Base-by-base conservation (phyloP, 1,140 invertebrate genomes). In the Delia radicum region DNA sequence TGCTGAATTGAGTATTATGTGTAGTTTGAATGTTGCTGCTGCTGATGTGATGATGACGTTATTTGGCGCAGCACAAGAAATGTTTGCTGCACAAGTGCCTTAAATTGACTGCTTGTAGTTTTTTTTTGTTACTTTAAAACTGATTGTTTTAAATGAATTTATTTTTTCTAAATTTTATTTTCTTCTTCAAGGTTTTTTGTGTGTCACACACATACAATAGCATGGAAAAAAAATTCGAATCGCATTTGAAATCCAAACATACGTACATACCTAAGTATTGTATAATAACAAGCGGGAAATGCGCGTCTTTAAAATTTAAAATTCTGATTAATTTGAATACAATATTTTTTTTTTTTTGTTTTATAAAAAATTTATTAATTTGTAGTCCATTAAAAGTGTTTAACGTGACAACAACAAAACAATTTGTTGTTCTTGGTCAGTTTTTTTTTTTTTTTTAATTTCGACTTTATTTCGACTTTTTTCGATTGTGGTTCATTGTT, bases 101-200 rank as follows among this genome's bases (percentile, higher is more conserved):
- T 24, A 5, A 61, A 61, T 4, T 10, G 10, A 33, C 31, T n/a
- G 4, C 31, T 33, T 33, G 4, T 33, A 5, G 31, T 33, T 33
- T 33, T 10, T 33, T 5, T 10, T 42, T 42, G 37, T 15, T 42
- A 15, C 37, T 42, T 3, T 42, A 42, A n/a, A n/a, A 42, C 37
- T 42, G 37, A 42, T 42, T 42, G 37, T 42, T 42, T 42, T 42
- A 42, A 42, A 42, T 42, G 37, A 42, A 42, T 42, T 42, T 42
- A 42, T 42, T 42, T 42, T 15, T 42, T 63, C 1, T 63, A 42
- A 15, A 10, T 42, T 28, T 63, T 28, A 26, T 24, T 63, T 28
- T 63, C 61, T 63, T 28, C 12, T 63, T 63, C 27, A 28, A 28
- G 61, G 61, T 63, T 63, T 83, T 83, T 79, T 82, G 81, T 42